A percentile compares a stretch with the other conserved stretches of the same genome.
Evolutionary conservation across 2,888 invertebrate genomes (phyloP).

Genomic region (Heliconius cydno): DNA sequence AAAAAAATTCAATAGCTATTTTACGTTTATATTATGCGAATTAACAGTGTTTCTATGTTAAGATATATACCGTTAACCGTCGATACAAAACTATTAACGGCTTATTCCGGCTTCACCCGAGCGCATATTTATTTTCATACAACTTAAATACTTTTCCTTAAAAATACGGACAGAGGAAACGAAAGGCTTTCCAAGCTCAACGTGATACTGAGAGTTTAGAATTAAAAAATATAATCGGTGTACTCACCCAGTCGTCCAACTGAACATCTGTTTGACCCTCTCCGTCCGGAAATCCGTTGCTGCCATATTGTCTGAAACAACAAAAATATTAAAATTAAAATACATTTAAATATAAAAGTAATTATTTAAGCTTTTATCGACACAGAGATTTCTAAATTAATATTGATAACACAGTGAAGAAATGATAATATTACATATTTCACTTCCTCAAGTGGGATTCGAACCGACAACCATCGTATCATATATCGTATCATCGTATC

Average conservation of each 20-base stretch:
- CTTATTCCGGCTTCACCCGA: not conserved
- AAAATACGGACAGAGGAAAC: not conserved
- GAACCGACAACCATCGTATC: too few relatives aligned
- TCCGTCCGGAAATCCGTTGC: conserved; percentile 71
- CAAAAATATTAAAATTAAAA: not conserved
- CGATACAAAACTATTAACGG: not conserved
- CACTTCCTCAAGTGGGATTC: too few relatives aligned
- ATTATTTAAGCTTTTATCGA: not conserved
- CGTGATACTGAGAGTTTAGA: not conserved
- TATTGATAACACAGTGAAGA: too few relatives aligned
- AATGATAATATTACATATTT: too few relatives aligned
- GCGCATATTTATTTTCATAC: not conserved
- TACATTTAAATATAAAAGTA: not conserved
- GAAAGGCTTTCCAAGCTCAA: not conserved
- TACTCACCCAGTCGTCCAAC: conserved; percentile 83
- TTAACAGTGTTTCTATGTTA: not conserved
- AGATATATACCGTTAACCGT: not conserved
- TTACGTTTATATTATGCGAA: not conserved
- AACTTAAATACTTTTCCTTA: not conserved
- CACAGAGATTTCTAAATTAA: not conserved
- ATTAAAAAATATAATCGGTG: not conserved
- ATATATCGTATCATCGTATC: too few relatives aligned
- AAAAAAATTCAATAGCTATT: not conserved
- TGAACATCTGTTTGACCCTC: conserved; percentile 84
- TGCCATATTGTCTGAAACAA: conserved; percentile 71